phyloP scores from a whole-genome alignment of 2,888 invertebrate species.

The Mycalesis mineus region DNA sequence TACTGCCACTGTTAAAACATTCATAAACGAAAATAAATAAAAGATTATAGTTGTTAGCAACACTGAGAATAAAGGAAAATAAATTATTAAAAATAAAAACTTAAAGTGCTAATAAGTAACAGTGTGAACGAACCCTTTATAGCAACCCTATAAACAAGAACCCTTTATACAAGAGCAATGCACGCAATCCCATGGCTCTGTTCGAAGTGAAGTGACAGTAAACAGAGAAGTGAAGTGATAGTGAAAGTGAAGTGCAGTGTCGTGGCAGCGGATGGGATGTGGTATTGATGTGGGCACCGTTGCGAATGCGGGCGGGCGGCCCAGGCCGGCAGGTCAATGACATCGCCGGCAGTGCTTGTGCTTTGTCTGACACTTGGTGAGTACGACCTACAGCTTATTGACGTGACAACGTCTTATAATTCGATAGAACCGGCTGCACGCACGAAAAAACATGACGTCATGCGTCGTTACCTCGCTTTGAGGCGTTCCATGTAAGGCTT shows the following conservation, averaged over 20 bases:
- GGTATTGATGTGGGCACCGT: conserved; percentile 54
- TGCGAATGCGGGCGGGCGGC: conserved; percentile 63
- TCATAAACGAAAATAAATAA: too few species aligned
- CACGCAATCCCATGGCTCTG: neutral
- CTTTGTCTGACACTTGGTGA: conserved; percentile 65
- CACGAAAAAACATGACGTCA: too few species aligned
- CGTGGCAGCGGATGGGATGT: conserved; percentile 33
- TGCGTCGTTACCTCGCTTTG: too few species aligned
- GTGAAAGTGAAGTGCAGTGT: neutral
- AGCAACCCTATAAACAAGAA: too few species aligned
- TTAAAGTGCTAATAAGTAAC: too few species aligned
- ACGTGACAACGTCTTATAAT: too few species aligned
- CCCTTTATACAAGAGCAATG: neutral
- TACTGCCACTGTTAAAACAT: neutral
- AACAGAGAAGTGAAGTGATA: conserved; percentile 9
- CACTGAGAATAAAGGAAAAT: too few species aligned
- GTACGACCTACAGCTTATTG: conserved; percentile 33
- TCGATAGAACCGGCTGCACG: too few species aligned
- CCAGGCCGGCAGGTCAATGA: conserved; percentile 72
- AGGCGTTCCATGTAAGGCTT: too few species aligned
- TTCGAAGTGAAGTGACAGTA: conserved; percentile 1
- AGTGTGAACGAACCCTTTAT: neutral
- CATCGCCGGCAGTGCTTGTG: conserved; percentile 62
- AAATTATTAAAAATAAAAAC: too few species aligned
- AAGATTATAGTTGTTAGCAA: too few species aligned